Evolutionary conservation across 2,113 vertebrate genomes (phyloP).

Genomic region (Echinops telfairi): DNA sequence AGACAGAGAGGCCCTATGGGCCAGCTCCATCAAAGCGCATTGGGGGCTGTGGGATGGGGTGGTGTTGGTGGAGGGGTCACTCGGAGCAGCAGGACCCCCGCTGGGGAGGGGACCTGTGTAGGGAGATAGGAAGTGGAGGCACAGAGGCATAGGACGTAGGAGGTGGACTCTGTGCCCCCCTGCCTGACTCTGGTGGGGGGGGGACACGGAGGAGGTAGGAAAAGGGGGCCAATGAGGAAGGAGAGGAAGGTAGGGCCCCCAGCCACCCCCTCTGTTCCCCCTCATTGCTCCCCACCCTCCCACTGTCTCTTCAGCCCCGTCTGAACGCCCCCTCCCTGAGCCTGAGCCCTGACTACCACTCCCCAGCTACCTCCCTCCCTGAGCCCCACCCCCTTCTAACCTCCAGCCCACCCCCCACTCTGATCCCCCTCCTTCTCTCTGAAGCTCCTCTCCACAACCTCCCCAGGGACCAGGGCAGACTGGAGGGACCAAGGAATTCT

Average conservation of each 20-base stretch:
- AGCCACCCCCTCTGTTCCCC: no score
- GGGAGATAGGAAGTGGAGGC: background rate
- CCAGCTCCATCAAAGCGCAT: background rate
- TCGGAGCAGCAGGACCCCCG: background rate
- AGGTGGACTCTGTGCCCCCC: no score
- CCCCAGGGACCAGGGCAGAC: background rate
- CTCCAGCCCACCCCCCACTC: background rate
- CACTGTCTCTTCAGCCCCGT: background rate
- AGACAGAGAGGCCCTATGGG: background rate
- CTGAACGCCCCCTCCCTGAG: background rate
- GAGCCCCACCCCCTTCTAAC: background rate
- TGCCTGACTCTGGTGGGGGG: no score
- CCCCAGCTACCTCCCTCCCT: background rate
- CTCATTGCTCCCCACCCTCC: no score
- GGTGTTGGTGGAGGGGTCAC: background rate
- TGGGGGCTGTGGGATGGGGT: background rate
- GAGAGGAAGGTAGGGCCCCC: no score
- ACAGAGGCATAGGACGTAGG: background rate
- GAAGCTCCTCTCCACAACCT: background rate
- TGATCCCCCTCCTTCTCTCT: fast-evolving
- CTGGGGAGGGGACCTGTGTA: no score
- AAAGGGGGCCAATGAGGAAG: no score
- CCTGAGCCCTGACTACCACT: no score
- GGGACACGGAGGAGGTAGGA: no score
- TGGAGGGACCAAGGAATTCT: background rate